Conservation (phyloP, 2,113 vertebrate genomes). For the Coracopsis vasa region DNA sequence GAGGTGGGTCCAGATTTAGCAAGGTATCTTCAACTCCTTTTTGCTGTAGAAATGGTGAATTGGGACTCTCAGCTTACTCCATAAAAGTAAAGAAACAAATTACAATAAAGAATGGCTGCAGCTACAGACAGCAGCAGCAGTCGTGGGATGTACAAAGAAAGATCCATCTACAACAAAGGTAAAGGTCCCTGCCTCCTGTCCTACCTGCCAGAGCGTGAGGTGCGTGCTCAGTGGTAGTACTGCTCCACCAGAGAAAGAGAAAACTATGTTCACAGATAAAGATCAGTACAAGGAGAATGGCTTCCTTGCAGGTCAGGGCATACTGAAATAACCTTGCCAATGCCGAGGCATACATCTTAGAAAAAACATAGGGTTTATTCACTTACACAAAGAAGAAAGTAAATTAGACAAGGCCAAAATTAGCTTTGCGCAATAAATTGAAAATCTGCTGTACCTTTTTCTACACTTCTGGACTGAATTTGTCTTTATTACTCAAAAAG, state of each 20-base stretch:
- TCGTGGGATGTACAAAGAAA: neutral
- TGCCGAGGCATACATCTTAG: neutral
- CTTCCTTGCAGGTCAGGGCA: neutral
- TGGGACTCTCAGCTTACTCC: neutral
- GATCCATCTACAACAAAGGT: neutral
- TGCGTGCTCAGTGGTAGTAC: accelerated
- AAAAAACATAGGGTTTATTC: neutral
- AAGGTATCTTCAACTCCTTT: neutral
- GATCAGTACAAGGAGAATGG: neutral
- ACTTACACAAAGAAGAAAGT: neutral
- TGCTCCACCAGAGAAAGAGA: neutral
- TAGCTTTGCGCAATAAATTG: neutral
- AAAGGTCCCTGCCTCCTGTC: neutral
- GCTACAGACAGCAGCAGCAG: neutral
- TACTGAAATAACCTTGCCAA: neutral
- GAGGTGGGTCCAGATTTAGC: neutral
- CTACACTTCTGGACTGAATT: neutral
- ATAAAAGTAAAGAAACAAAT: neutral
- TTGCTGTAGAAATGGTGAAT: neutral
- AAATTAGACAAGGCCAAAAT: neutral
- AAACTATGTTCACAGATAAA: neutral
- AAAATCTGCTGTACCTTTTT: neutral
- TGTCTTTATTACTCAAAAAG: neutral
- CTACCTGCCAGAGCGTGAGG: neutral
- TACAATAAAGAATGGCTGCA: neutral